A percentile compares a stretch with the other conserved stretches of the same genome.
Evolutionary conservation across 2,797 vertebrate genomes (phyloP).

Genomic region (Chelonia mydas): DNA sequence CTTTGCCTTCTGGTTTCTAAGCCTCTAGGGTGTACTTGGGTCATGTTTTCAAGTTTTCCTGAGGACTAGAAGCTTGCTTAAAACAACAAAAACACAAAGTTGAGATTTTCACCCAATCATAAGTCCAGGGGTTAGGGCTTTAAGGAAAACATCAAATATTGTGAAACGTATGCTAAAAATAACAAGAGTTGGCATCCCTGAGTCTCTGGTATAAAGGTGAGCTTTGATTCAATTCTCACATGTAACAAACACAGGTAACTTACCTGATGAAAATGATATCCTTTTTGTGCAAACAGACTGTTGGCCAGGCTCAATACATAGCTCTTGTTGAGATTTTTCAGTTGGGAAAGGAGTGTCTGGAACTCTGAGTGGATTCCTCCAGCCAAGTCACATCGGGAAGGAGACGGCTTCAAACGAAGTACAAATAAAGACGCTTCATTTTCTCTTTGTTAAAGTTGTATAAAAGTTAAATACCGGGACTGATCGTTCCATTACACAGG

Average conservation of each 20-base stretch:
- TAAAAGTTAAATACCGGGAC: not conserved
- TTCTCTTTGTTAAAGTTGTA: not conserved
- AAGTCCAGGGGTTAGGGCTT: accelerated
- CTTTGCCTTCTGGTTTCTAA: not conserved
- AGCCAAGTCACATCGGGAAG: conserved; percentile 24
- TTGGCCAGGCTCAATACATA: conserved; percentile 73
- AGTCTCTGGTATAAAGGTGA: not conserved
- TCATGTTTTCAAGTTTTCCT: not conserved
- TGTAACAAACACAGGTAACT: not conserved
- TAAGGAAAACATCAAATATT: not conserved
- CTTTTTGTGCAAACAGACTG: conserved; percentile 76
- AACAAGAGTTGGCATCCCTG: accelerated
- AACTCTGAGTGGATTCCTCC: conserved; percentile 61
- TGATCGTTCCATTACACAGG: not conserved
- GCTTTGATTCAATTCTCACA: not conserved
- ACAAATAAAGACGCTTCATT: not conserved
- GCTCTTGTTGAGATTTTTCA: conserved; percentile 58
- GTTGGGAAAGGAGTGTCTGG: conserved; percentile 67
- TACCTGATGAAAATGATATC: conserved; percentile 71
- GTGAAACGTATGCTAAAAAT: not conserved
- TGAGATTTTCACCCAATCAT: not conserved
- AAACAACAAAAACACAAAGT: not conserved
- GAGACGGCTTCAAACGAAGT: conserved; percentile 4
- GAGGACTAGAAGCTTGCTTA: accelerated
- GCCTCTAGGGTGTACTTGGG: not conserved